Conservation (phyloP, 2,797 vertebrate genomes). For the Falco berigora region DNA sequence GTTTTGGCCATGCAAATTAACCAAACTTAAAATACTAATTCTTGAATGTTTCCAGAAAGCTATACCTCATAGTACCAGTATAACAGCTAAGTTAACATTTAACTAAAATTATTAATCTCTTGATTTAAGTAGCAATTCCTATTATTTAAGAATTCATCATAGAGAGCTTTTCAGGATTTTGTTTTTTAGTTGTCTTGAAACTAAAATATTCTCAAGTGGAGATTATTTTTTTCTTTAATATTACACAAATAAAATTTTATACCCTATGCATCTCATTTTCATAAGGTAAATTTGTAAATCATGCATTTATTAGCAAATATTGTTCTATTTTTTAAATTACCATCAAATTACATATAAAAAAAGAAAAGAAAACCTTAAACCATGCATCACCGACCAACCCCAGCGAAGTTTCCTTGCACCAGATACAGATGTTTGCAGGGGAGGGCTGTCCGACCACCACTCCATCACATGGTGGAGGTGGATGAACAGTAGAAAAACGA, state of each 20-base stretch:
- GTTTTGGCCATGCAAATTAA: not conserved
- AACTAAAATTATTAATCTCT: not conserved
- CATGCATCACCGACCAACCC: not conserved
- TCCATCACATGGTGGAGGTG: not conserved
- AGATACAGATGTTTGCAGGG: not conserved
- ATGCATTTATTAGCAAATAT: slow-evolving; percentile 50
- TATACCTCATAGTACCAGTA: not conserved
- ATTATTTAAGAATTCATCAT: not conserved
- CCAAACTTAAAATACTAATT: not conserved
- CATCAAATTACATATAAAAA: slow-evolving; percentile 55
- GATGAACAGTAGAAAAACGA: not conserved
- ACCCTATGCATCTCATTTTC: not conserved
- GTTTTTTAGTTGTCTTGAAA: not conserved
- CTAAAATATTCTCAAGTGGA: not conserved
- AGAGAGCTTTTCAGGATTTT: not conserved
- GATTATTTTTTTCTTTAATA: not conserved
- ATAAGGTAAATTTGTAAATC: slow-evolving; percentile 53
- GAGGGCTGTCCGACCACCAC: rapidly evolving
- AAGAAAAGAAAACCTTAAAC: not conserved
- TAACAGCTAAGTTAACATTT: not conserved
- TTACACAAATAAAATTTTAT: slow-evolving; percentile 4
- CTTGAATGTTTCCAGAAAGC: not conserved
- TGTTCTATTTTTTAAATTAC: slow-evolving; percentile 68
- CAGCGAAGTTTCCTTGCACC: not conserved
- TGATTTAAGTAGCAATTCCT: not conserved